Percentiles rank a stretch among this genome's conserved stretches.
These are phyloP conservation scores for Reticulitermes speratus DNA, from an alignment of 1,140 invertebrate genomes.

Conservation along the genomic window DNA sequence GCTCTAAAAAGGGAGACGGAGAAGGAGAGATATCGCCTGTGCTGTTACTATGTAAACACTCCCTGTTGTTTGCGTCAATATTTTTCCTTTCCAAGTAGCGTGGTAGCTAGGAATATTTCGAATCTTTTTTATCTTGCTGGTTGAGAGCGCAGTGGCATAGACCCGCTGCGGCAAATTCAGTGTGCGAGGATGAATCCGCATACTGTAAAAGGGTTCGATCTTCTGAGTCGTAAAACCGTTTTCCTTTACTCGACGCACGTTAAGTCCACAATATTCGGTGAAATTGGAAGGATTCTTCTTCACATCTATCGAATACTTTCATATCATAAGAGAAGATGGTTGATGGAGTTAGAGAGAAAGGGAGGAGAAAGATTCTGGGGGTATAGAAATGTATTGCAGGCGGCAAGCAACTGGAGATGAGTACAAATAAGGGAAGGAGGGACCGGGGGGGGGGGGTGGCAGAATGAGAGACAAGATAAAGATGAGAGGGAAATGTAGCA, in stretches of 20 bases:
- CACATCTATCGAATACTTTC: slow-evolving; percentile 3
- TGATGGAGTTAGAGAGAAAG: neutral
- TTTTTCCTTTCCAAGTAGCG: neutral
- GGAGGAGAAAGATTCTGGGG: neutral
- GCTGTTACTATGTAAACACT: neutral
- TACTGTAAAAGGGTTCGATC: neutral
- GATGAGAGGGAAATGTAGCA: neutral
- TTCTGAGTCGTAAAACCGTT: neutral
- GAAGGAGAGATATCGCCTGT: neutral
- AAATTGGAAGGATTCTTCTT: slow-evolving; percentile 13
- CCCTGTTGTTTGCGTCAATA: neutral
- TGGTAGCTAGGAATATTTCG: no score
- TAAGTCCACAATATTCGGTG: slow-evolving; percentile 13
- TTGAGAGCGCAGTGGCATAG: neutral
- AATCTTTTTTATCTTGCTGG: no score
- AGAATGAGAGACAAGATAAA: neutral
- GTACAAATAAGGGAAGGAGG: neutral
- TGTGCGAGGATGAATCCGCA: neutral
- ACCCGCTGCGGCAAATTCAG: neutral
- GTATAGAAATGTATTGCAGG: neutral
- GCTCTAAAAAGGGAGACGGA: neutral
- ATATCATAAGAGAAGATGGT: slow-evolving; percentile 1
- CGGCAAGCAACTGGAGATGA: neutral
- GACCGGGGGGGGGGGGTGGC: no score
- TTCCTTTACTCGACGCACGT: slow-evolving; percentile 2